Conservation (phyloP, 2,888 invertebrate species). For the Galeruca laticollis region DNA sequence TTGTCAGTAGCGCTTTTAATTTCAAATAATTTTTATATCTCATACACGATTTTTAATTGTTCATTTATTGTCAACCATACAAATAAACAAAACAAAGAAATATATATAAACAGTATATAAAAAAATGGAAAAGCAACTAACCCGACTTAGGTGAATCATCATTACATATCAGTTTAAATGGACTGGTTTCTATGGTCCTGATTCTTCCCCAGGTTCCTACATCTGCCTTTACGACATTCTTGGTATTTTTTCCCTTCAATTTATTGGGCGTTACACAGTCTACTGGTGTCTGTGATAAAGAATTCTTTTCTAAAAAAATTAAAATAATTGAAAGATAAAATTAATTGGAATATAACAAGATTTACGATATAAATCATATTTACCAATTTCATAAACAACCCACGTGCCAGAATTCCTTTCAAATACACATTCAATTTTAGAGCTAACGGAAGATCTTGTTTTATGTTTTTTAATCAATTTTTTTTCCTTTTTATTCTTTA, state of each 20-base stretch:
- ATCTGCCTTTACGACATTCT: neutral
- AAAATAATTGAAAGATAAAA: neutral
- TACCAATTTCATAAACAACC: constrained; percentile 47
- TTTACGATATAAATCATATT: neutral
- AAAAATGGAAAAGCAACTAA: constrained; percentile 32
- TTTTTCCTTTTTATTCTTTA: constrained; percentile 20
- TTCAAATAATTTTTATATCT: constrained; percentile 5
- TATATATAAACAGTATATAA: neutral
- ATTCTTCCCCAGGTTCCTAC: neutral
- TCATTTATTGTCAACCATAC: constrained; percentile 2
- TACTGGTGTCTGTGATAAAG: neutral
- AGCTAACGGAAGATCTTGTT: constrained; percentile 14
- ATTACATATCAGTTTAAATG: neutral
- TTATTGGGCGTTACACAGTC: neutral
- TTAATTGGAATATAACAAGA: neutral
- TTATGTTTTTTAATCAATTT: constrained; percentile 32
- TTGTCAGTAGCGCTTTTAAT: neutral
- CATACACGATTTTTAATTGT: neutral
- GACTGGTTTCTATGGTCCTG: neutral
- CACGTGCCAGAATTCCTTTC: constrained; percentile 62
- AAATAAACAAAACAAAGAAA: neutral
- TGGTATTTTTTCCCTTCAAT: neutral
- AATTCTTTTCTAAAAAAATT: neutral
- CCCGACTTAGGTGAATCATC: constrained; percentile 35
- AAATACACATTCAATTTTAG: constrained; percentile 55